These are phyloP conservation scores for Melolontha melolontha DNA, from an alignment of 2,888 invertebrate species.

Conservation along the genomic window DNA sequence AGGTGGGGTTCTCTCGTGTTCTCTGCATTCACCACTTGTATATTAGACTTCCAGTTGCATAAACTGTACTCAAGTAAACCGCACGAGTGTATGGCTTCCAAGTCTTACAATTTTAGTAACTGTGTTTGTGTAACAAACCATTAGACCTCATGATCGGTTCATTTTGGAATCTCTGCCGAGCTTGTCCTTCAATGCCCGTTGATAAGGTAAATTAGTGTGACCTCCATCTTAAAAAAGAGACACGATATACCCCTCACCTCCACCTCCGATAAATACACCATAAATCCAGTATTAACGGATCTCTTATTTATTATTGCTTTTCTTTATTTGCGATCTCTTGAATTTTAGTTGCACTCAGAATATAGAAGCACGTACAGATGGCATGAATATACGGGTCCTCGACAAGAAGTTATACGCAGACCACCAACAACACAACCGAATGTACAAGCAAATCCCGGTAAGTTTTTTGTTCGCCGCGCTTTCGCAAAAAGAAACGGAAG, in stretches of 20 bases:
- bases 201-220: conserved; percentile 81
- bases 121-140: conserved; percentile 52
- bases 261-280: too few relatives aligned
- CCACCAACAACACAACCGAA: conserved; percentile 68
- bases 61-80: conserved; percentile 36
- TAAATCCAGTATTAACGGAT: not conserved
- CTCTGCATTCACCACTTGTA: conserved; percentile 50
- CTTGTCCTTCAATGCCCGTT: conserved; percentile 96
- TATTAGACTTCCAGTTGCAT: conserved; percentile 44
- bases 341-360: conserved; percentile 88
- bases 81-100: conserved; percentile 52
- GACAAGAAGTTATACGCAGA: conserved; percentile 78
- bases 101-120: conserved; percentile 49
- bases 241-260: conserved; percentile 3
- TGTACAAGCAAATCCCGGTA: conserved; percentile 58
- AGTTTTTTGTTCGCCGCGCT: conserved; percentile 44
- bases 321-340: not conserved
- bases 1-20: conserved; percentile 55
- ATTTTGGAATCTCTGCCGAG: conserved; percentile 97
- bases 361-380: conserved; percentile 95
- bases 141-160: conserved; percentile 89
- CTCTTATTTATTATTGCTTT: not conserved
- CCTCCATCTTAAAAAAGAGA: conserved; percentile 17
- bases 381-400: conserved; percentile 89
- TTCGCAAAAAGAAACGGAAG: not conserved